phyloP scores from a whole-genome alignment of 1,140 invertebrate species.

The Pseudomyrmex sp. region DNA sequence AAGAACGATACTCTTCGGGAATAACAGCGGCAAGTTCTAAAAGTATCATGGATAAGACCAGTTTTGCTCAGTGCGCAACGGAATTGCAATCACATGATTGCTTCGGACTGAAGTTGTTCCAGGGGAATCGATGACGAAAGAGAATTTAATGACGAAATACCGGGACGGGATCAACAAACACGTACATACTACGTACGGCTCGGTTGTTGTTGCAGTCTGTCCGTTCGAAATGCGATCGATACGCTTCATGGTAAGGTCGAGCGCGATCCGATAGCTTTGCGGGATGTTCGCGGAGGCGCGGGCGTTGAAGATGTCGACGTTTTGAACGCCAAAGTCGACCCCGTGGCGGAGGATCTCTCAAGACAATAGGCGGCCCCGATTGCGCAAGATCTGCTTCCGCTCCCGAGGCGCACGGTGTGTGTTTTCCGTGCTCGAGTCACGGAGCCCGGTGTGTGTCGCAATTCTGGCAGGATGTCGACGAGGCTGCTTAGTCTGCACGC shows the following conservation, averaged over 20 bases:
- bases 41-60: too few species aligned
- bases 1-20: too few species aligned
- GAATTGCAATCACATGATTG: slow-evolving; percentile 24
- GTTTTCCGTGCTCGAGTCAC: slow-evolving; percentile 71
- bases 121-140: slow-evolving; percentile 26
- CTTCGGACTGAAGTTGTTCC: slow-evolving; percentile 16
- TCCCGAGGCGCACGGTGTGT: slow-evolving; percentile 71
- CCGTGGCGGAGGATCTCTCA: slow-evolving; percentile 72
- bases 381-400: slow-evolving; percentile 82
- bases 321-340: slow-evolving; percentile 68
- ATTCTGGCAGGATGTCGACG: slow-evolving; percentile 83
- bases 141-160: slow-evolving; percentile 26
- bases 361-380: slow-evolving; percentile 80
- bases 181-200: neutral
- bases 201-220: slow-evolving; percentile 6
- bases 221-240: slow-evolving; percentile 41
- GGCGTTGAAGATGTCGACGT: slow-evolving; percentile 64
- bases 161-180: slow-evolving; percentile 2
- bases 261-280: slow-evolving; percentile 26
- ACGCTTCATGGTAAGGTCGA: slow-evolving; percentile 34
- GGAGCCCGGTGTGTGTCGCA: slow-evolving; percentile 75
- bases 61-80: neutral
- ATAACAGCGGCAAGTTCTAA: slow-evolving; percentile 14
- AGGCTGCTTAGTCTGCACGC: slow-evolving; percentile 79
- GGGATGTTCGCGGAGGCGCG: slow-evolving; percentile 28